Percentiles rank a stretch among this genome's conserved stretches.
Evolutionary conservation across 2,797 vertebrate species (phyloP).

Genomic region (Zenarchopterus dispar): DNA sequence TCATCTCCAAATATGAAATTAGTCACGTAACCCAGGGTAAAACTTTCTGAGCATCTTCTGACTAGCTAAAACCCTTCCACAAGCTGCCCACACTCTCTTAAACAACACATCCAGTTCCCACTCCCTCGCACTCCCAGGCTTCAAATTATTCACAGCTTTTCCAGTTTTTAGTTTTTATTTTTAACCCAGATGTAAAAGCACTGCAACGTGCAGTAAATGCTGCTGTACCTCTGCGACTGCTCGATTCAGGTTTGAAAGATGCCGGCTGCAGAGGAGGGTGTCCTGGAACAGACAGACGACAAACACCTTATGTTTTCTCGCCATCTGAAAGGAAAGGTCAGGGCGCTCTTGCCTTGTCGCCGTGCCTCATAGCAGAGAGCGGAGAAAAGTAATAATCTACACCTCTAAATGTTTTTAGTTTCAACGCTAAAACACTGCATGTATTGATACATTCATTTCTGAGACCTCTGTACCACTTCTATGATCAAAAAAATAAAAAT

Average conservation of each 20-base stretch:
- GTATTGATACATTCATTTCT: too few relatives aligned
- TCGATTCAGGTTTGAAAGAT: slow-evolving; percentile 62
- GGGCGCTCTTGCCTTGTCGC: slow-evolving; percentile 18
- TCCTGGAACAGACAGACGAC: slow-evolving; percentile 60
- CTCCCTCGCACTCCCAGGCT: slow-evolving; percentile 48
- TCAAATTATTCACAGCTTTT: slow-evolving; percentile 62
- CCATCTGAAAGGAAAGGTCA: slow-evolving; percentile 23
- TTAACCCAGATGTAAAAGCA: slow-evolving; percentile 25
- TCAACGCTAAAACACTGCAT: too few relatives aligned
- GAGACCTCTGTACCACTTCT: too few relatives aligned
- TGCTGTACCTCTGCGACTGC: slow-evolving; percentile 65
- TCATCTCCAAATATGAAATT: slow-evolving; percentile 29
- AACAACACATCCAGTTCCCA: slow-evolving; percentile 61
- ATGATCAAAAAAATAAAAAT: too few relatives aligned
- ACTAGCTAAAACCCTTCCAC: slow-evolving; percentile 40
- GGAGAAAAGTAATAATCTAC: slow-evolving; percentile 20
- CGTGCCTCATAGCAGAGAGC: slow-evolving; percentile 12
- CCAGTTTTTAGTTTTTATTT: slow-evolving; percentile 16
- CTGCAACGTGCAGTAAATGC: slow-evolving; percentile 13
- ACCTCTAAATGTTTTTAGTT: neutral
- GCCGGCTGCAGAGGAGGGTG: slow-evolving; percentile 65
- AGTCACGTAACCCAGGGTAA: slow-evolving; percentile 1
- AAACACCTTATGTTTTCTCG: slow-evolving; percentile 47
- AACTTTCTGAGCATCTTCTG: slow-evolving; percentile 47
- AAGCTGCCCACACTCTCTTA: slow-evolving; percentile 47